Percentiles rank a stretch among this genome's conserved stretches.
Conservation (phyloP, 2,113 vertebrate species). For the Apodemus speciosus region DNA sequence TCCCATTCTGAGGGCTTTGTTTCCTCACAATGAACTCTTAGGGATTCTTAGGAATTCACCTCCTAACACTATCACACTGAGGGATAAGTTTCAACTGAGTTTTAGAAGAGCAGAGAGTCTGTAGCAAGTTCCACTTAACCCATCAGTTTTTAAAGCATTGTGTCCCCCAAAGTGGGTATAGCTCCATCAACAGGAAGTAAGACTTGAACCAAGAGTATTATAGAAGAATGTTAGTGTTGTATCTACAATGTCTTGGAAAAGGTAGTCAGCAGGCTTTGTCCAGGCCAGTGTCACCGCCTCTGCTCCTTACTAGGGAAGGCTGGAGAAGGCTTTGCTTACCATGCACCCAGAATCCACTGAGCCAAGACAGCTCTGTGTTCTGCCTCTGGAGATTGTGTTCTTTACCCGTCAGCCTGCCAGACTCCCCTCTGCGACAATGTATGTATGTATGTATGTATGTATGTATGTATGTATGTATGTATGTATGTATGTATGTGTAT, state of each 20-base stretch:
- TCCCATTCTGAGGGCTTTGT: not conserved
- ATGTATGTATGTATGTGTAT: too few relatives aligned
- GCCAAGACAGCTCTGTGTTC: not conserved
- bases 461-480: too few relatives aligned
- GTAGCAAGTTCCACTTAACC: not conserved
- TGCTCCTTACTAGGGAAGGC: not conserved
- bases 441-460: not conserved
- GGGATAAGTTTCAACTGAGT: not conserved
- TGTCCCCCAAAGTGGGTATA: not conserved
- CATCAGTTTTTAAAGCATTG: not conserved
- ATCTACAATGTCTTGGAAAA: not conserved
- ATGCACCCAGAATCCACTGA: too few relatives aligned
- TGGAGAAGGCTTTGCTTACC: not conserved
- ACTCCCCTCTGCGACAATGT: not conserved
- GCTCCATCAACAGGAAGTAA: not conserved
- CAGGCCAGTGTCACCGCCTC: too few relatives aligned
- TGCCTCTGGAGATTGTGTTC: not conserved
- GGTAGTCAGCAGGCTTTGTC: not conserved
- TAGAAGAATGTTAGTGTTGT: not conserved
- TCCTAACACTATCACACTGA: too few relatives aligned
- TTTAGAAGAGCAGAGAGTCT: not conserved
- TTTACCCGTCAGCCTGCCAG: too few relatives aligned
- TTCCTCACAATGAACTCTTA: not conserved
- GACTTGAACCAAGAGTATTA: not conserved
- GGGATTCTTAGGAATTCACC: too few relatives aligned